Base-by-base conservation (phyloP, 1,140 invertebrate species). In the Maconellicoccus hirsutus region DNA sequence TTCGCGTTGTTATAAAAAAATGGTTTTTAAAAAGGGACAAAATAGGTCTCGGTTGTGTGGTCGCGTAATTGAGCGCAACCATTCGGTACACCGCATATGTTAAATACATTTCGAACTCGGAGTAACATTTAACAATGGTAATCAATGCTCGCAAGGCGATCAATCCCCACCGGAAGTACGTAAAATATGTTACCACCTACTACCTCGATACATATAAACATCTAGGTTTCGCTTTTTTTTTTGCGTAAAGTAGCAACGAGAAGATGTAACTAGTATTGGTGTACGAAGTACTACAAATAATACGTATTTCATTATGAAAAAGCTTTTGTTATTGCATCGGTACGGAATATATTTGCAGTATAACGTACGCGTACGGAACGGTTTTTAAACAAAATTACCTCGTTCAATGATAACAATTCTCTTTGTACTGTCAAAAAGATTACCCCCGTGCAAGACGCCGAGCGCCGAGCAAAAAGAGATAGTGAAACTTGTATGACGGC, bases 71-170 rank as follows among this genome's bases (percentile, higher is more conserved):
- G 61, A 66, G 61, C 61, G 61, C 61, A 66, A 66, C 61, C 61
- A 66, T 66, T 66, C 61, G 61, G 61, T 66, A 26, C 61, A 25
- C 61, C 61, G 61, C 61, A 66, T 66, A 66, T 66, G 61, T 66
- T 66, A 66, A 66, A 66, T 26, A 23, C 25, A 66, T 66, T 16
- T 25, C 21, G 21, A 26, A 4, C 4, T 59, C 16, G 21, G 16
- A 4, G 25, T 22, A 19, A 25, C 25, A 8, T 23, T 66, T 26
- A 66, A 66, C 61, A 66, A 66, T 66, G 61, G 22, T 66, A 26
- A 66, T 66, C 19, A 66, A 52, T 52, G 42, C 42, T 52, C 42
- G 12, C 6, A 16, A 52, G 2, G n/a, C 16, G 42, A 52, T 33
- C 42, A 19, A 19, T 8, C 42, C 42, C 42, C 42, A 52, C 42